These are phyloP conservation scores for Neosilurus mollespiculum DNA, from an alignment of 2,797 vertebrate species.

Conservation along the genomic window DNA sequence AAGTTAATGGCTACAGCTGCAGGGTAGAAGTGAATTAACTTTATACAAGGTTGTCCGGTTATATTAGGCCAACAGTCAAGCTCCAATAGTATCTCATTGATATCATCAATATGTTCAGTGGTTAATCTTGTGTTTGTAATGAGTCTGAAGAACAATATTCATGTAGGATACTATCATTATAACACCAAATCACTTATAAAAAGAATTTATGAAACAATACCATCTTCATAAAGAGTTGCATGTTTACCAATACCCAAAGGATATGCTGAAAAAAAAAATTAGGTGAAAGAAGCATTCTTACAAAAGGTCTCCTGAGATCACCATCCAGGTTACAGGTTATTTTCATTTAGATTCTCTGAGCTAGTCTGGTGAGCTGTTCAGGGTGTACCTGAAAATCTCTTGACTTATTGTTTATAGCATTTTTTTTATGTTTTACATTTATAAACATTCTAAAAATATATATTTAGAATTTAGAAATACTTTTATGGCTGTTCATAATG, in stretches of 20 bases:
- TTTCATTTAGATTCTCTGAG: too few relatives aligned
- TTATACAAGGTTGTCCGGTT: slow-evolving; percentile 38
- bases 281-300: background rate
- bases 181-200: background rate
- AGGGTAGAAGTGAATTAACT: slow-evolving; percentile 39
- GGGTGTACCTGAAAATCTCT: too few relatives aligned
- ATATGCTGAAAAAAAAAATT: background rate
- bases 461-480: background rate
- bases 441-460: background rate
- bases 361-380: too few relatives aligned
- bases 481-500: too few relatives aligned
- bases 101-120: slow-evolving; percentile 10
- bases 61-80: slow-evolving; percentile 42
- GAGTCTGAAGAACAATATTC: background rate
- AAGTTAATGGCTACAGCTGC: slow-evolving; percentile 55
- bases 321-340: background rate
- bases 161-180: background rate
- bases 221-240: background rate
- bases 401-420: too few relatives aligned
- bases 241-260: background rate
- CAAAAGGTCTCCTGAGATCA: background rate
- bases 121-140: background rate
- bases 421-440: background rate
- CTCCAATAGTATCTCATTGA: slow-evolving; percentile 30
- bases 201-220: background rate